Evolutionary conservation across 2,888 invertebrate genomes (phyloP).

Genomic region (Podotricha telesiphe): DNA sequence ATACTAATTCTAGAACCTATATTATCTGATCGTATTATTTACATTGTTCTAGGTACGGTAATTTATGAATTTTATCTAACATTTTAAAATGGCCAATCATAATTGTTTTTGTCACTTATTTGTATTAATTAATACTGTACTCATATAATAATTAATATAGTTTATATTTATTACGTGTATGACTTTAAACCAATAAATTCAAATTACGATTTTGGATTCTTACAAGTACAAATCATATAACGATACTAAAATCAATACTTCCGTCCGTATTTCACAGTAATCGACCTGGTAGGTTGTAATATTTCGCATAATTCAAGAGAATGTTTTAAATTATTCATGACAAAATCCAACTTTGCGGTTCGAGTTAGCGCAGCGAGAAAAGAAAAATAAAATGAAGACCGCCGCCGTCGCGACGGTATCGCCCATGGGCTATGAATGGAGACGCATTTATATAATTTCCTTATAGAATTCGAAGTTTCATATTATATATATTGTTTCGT

Average conservation of each 20-base stretch:
- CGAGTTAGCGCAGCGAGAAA: slow-evolving; percentile 55
- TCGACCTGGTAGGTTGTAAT: slow-evolving; percentile 52
- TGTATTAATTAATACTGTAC: no score
- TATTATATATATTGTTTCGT: slow-evolving; percentile 33
- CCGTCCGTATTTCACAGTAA: slow-evolving; percentile 32
- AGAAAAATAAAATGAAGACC: slow-evolving; percentile 62
- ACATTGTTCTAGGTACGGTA: no score
- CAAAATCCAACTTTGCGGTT: slow-evolving; percentile 68
- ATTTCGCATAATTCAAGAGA: slow-evolving; percentile 60
- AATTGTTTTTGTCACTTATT: no score
- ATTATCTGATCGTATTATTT: no score
- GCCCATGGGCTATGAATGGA: slow-evolving; percentile 37
- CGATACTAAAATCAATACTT: slow-evolving; percentile 33
- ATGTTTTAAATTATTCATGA: slow-evolving; percentile 77
- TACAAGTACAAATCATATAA: slow-evolving; percentile 13
- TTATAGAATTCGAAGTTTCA: slow-evolving; percentile 36
- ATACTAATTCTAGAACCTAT: background rate
- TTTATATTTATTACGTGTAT: no score
- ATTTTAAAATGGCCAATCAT: no score
- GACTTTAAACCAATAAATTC: background rate
- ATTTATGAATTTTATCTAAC: no score
- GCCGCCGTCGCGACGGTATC: slow-evolving; percentile 53
- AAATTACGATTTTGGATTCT: background rate
- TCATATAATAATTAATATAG: no score
- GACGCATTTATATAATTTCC: slow-evolving; percentile 48